Base-by-base conservation (phyloP, 2,797 vertebrate genomes). In the Chiloscyllium punctatum region DNA sequence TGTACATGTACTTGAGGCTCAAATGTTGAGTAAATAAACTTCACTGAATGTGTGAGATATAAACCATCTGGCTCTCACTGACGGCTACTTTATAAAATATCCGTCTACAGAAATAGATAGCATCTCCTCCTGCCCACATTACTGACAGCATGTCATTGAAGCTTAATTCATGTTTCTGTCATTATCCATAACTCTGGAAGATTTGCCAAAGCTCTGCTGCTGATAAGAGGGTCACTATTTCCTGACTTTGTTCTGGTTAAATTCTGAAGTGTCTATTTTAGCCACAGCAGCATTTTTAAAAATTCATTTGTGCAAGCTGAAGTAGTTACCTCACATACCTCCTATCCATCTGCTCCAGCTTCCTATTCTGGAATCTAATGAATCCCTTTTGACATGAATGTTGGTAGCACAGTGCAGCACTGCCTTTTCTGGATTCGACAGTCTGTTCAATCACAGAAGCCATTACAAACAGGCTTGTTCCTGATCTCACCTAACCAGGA, bases 211-310 rank as follows among this genome's bases (percentile, higher is more conserved):
- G n/a, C n/a, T 69, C 23, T 92, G 66, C 90, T 69, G 62, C 90
- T 42, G 90, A 42, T 92, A 68, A 66, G 25, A 25, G 62, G 62
- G 15, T 69, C 2, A 69, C 18, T 66, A 92, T 25, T 92, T 92
- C 90, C 90, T 92, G 90, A 25, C 66, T 92, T 69, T 92, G 90
- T 92, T 92, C 90, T 92, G 48, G 90, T 42, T 68, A 92, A 66
- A 69, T 91, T 62, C n/a, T 42, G 18, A 92, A 69, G 13, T 37
- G 90, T 4, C 37, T 23, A 69, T 69, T 92, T 92, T 42, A 92
- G n/a, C 23, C 66, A 92, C 33, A 8, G 90, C 90, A 92, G 18
- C 21, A 84, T 25, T 84, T 37, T 69, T 92, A 66, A 1, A 48
- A 48, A 48, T 42, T 42, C 9, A 37, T 42, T 42, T 42, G 18